Evolutionary conservation across 2,888 invertebrate species (phyloP).

Genomic region (Ormyrus labotus): DNA sequence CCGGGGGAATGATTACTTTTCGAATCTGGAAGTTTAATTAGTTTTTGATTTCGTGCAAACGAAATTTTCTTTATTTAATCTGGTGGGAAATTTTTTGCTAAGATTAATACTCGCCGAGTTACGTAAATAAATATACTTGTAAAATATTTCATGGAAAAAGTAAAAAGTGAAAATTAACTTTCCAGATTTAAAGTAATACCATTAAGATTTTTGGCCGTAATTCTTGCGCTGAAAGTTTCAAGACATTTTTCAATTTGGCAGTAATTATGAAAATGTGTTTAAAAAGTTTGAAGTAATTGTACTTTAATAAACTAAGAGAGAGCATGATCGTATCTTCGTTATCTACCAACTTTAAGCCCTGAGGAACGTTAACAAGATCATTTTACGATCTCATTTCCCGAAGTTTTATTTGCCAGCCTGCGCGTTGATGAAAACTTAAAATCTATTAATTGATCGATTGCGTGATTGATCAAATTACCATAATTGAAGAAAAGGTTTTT

Average conservation of each 20-base stretch:
- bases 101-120: neutral
- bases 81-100: too few relatives aligned
- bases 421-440: too few relatives aligned
- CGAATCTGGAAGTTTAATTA: too few relatives aligned
- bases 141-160: neutral
- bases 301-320: slow-evolving; percentile 26
- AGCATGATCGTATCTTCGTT: slow-evolving; percentile 24
- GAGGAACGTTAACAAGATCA: slow-evolving; percentile 27
- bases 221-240: slow-evolving; percentile 9
- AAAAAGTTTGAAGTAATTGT: slow-evolving; percentile 19
- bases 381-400: neutral
- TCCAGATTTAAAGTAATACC: neutral
- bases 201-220: neutral
- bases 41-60: too few relatives aligned
- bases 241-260: slow-evolving; percentile 27
- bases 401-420: neutral
- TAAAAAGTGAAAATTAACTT: neutral
- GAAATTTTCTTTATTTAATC: too few relatives aligned
- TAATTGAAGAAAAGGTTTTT: too few relatives aligned
- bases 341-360: slow-evolving; percentile 15
- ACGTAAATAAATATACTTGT: neutral
- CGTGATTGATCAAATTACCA: too few relatives aligned
- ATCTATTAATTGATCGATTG: too few relatives aligned
- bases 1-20: too few relatives aligned
- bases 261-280: slow-evolving; percentile 41